Evolutionary conservation across 2,113 vertebrate species (phyloP).

Genomic region (Megaceryle torquata): DNA sequence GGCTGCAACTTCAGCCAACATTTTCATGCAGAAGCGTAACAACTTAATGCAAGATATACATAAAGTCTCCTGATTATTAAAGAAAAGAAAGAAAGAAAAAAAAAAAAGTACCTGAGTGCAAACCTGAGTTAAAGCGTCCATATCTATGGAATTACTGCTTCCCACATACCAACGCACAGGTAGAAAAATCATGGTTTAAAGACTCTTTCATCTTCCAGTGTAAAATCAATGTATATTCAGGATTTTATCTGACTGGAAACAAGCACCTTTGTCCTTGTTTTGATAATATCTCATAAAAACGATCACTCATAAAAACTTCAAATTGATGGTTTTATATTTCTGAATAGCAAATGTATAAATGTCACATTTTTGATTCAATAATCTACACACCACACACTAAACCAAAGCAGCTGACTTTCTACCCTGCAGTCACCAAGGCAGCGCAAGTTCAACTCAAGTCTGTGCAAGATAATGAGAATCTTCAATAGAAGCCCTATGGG

Average conservation of each 20-base stretch:
- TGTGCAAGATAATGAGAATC: slow-evolving; percentile 47
- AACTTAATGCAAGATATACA: rapidly evolving
- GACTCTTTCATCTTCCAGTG: not conserved
- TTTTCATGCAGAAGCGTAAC: rapidly evolving
- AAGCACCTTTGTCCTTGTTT: not conserved
- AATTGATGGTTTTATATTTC: not conserved
- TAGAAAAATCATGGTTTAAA: not conserved
- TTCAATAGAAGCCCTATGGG: slow-evolving; percentile 30
- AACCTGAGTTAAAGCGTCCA: not conserved
- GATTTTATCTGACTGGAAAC: not conserved
- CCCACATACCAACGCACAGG: rapidly evolving
- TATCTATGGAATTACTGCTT: not conserved
- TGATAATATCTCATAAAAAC: not conserved
- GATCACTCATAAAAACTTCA: not conserved
- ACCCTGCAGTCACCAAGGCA: slow-evolving; percentile 17
- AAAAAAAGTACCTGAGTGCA: not conserved
- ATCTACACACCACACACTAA: not conserved
- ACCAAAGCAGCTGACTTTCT: not conserved
- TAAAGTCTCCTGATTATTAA: not conserved
- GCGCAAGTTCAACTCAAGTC: not conserved
- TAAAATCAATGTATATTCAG: not conserved
- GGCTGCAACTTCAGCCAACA: not conserved
- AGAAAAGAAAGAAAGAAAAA: not conserved
- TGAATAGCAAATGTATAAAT: not conserved
- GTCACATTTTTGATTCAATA: slow-evolving; percentile 5